These are phyloP conservation scores for Triplophysa dalaica DNA, from an alignment of 2,113 vertebrate species.

Conservation along the genomic window DNA sequence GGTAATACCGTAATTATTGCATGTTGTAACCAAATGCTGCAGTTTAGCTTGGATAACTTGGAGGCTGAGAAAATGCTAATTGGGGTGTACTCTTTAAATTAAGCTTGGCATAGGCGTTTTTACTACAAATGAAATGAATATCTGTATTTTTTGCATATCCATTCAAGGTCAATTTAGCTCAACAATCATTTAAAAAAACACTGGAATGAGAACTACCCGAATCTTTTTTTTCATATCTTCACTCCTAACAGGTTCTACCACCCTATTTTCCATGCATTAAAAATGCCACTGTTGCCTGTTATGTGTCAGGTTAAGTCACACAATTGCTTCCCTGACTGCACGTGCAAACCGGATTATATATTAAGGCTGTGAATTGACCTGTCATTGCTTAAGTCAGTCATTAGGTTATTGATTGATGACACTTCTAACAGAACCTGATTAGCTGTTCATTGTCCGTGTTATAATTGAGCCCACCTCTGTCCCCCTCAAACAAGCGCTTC, in stretches of 20 bases:
- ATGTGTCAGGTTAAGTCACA: neutral
- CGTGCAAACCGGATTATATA: constrained; percentile 5
- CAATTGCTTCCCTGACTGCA: neutral
- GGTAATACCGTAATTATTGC: no score
- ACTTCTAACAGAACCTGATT: constrained; percentile 21
- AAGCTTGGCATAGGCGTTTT: no score
- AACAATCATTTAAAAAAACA: neutral
- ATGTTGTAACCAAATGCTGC: no score
- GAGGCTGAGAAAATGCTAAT: no score
- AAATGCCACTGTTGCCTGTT: constrained; percentile 1
- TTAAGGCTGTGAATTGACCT: constrained; percentile 25
- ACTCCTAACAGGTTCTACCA: neutral
- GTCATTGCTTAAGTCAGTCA: constrained; percentile 5
- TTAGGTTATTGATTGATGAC: constrained; percentile 27
- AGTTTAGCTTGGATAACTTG: no score
- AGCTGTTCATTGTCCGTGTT: constrained; percentile 11
- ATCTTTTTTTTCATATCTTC: neutral
- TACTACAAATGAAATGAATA: neutral
- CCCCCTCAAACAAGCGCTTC: constrained; percentile 12
- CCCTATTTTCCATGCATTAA: neutral
- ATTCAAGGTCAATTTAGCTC: neutral
- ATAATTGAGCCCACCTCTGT: constrained; percentile 5
- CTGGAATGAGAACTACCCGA: constrained; percentile 5
- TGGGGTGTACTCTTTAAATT: no score
- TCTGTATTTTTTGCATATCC: neutral